These are phyloP conservation scores for Aphis gossypii DNA, from an alignment of 1,140 invertebrate genomes.

Conservation along the genomic window DNA sequence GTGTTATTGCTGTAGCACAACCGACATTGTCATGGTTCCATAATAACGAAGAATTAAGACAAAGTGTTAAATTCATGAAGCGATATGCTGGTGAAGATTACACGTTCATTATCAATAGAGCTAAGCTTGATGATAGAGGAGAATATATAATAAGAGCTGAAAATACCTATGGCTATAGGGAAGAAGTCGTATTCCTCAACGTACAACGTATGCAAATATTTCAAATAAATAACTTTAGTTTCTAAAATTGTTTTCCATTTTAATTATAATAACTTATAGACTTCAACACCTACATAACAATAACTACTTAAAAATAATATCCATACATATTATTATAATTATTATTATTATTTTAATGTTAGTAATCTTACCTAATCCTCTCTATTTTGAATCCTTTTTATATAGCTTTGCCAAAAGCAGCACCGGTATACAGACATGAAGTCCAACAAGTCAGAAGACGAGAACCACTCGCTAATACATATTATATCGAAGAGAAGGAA, in stretches of 20 bases:
- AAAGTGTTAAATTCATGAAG: slow-evolving; percentile 99
- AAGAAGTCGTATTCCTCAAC: slow-evolving; percentile 96
- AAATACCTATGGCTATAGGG: slow-evolving; percentile 95
- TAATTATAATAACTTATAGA: not conserved
- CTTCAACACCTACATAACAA: not conserved
- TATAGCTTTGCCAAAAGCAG: slow-evolving; percentile 45
- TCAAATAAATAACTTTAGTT: not conserved
- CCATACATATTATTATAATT: no score
- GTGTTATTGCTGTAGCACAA: slow-evolving; percentile 91
- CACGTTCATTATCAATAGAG: slow-evolving; percentile 96
- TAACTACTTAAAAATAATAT: not conserved
- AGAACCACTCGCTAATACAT: slow-evolving; percentile 81
- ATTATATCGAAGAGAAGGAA: slow-evolving; percentile 89
- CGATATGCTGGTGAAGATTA: slow-evolving; percentile 95
- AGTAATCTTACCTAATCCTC: not conserved
- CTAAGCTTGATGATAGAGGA: slow-evolving; percentile 92
- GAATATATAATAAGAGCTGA: slow-evolving; percentile 97
- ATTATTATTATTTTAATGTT: no score
- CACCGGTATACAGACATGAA: slow-evolving; percentile 80
- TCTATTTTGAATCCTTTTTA: not conserved
- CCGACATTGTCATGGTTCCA: slow-evolving; percentile 96
- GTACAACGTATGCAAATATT: slow-evolving; percentile 85
- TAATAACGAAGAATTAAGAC: slow-evolving; percentile 90
- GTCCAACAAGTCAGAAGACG: slow-evolving; percentile 75
- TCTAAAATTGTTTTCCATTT: not conserved